phyloP scores from a whole-genome alignment of 2,113 vertebrate genomes.

The Sclerurus mexicanus region DNA sequence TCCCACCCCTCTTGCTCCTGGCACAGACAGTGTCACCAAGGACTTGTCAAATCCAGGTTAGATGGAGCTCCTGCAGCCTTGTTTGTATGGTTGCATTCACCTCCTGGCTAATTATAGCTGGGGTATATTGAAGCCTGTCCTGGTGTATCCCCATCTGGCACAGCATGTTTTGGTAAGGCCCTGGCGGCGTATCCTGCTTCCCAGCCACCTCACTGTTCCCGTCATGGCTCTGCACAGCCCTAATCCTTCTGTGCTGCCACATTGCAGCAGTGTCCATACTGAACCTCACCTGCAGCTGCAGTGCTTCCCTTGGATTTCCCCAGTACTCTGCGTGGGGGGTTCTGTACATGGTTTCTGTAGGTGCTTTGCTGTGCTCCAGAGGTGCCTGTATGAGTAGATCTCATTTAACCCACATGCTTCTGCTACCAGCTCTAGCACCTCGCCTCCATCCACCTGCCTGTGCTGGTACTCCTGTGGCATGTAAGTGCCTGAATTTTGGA shows the following conservation, averaged over 20 bases:
- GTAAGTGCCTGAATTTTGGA: neutral
- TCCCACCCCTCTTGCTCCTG: neutral
- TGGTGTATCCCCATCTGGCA: neutral
- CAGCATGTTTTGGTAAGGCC: neutral
- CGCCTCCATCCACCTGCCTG: neutral
- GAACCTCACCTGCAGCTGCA: neutral
- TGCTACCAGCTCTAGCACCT: neutral
- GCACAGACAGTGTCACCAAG: neutral
- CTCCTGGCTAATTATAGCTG: neutral
- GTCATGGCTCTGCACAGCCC: neutral
- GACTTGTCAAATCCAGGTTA: neutral
- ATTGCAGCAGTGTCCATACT: accelerated
- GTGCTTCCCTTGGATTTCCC: neutral
- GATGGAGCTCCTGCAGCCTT: neutral
- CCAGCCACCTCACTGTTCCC: neutral
- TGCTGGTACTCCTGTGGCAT: neutral
- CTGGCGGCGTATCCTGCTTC: neutral
- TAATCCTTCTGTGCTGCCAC: neutral
- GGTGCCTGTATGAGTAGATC: neutral
- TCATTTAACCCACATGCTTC: neutral
- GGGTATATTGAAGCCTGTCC: neutral
- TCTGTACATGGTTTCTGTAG: neutral
- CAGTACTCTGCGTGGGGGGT: accelerated
- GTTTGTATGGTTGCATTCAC: neutral
- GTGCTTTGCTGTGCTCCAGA: neutral